Evolutionary conservation across 2,113 vertebrate species (phyloP).

Genomic region (Azemiops feae): DNA sequence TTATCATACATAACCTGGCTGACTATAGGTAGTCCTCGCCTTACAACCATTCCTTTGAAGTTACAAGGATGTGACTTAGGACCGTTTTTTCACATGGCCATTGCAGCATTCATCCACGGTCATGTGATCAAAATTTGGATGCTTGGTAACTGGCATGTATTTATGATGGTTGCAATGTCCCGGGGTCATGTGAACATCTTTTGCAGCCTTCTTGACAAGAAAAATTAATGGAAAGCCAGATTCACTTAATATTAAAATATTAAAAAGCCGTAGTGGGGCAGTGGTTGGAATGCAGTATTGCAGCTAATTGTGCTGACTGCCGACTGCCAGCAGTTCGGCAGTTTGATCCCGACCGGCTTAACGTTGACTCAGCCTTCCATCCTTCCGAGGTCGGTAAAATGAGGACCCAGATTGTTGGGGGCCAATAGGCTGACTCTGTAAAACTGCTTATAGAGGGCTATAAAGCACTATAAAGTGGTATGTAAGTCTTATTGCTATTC

Average conservation of each 20-base stretch:
- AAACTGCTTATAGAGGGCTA: too few species aligned
- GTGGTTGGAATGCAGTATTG: too few species aligned
- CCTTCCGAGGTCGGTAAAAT: too few species aligned
- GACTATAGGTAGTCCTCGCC: neutral
- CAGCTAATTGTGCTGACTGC: too few species aligned
- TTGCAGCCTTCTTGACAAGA: neutral
- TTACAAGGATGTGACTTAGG: neutral
- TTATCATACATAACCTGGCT: constrained; percentile 13
- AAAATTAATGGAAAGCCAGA: neutral
- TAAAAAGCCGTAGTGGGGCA: too few species aligned
- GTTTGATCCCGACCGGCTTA: too few species aligned
- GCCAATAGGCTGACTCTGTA: too few species aligned
- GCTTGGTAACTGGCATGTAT: neutral
- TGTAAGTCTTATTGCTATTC: too few species aligned
- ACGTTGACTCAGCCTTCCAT: too few species aligned
- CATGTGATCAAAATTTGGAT: neutral
- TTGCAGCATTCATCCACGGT: neutral
- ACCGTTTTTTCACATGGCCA: neutral
- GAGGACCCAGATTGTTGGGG: too few species aligned
- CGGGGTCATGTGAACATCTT: neutral
- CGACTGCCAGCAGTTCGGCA: too few species aligned
- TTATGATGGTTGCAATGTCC: neutral
- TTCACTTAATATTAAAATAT: neutral
- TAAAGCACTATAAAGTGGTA: too few species aligned
- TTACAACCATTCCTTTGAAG: neutral